Base-by-base conservation (phyloP, 2,888 invertebrate species). In the Cartodere bifasciata region DNA sequence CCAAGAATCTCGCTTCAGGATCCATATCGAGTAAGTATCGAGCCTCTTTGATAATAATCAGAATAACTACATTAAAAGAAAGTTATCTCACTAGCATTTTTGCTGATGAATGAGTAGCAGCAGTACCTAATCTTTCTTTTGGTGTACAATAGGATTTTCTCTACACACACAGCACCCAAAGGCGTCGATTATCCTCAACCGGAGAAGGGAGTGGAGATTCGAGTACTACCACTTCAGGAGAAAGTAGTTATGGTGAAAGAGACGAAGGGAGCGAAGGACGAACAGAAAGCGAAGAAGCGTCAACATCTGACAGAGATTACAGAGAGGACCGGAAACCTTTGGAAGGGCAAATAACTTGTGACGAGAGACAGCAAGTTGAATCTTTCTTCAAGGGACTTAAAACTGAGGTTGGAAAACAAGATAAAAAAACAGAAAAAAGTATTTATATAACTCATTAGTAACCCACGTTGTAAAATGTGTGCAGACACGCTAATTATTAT, bases 341-440 rank as follows among this genome's bases (percentile, higher is more conserved):
- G 4, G 57, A 63, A 35, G 65, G 64, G 28, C 59, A 61, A 35
- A 65, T 78, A 28, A 68, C 72, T 5, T 75, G 75, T 30, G 56
- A 65, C 36, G 79, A 80, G 50, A 64, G 75, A 30, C 67, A 68
- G 20, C 76, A 79, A 53, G 70, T 82, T 34, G 80, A 82, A 53
- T 70, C 74, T 31, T 79, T 78, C 54, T 79, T 79, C 48, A 70
- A 74, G 36, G 82, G 83, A 29, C 66, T 83, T 37, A 82, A 82
- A 52, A 81, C 84, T 1, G 76, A 79, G 56, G 75, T 70, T 46
- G n/a, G n/a, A n/a, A n/a, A n/a, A n/a, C n/a, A n/a, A n/a, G n/a
- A n/a, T n/a, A n/a, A n/a, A n/a, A n/a, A n/a, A n/a, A n/a, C n/a
- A n/a, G n/a, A n/a, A n/a, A n/a, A n/a, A n/a, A n/a, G n/a, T n/a